Evolutionary conservation across 2,113 vertebrate genomes (phyloP).

Genomic region (Myodes glareolus): DNA sequence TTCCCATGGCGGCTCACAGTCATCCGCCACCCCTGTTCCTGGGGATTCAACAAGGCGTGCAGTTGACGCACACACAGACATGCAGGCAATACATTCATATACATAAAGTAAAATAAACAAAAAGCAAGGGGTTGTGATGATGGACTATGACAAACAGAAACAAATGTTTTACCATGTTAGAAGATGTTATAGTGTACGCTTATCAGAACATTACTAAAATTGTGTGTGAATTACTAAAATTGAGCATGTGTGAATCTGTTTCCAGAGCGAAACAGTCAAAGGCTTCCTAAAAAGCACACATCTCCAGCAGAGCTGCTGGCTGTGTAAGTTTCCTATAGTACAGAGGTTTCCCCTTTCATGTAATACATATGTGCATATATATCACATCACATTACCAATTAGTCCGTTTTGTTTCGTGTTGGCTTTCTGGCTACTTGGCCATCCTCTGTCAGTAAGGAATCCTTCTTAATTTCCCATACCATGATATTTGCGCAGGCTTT

Average conservation of each 20-base stretch:
- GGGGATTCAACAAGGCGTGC: not conserved
- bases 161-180: not conserved
- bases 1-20: no score
- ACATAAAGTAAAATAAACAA: not conserved
- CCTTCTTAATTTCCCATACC: constrained; percentile 33
- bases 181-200: not conserved
- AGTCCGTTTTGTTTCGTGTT: not conserved
- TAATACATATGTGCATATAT: not conserved
- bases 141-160: not conserved
- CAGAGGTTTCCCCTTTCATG: constrained; percentile 1
- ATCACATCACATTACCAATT: not conserved
- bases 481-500: constrained; percentile 8
- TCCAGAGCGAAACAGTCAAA: constrained; percentile 6
- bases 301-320: not conserved
- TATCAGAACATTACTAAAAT: not conserved
- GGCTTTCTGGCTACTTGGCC: not conserved
- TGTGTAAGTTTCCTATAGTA: not conserved
- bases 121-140: not conserved
- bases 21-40: not conserved
- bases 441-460: not conserved
- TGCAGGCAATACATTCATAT: no score
- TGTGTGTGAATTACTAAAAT: not conserved
- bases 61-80: not conserved
- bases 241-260: not conserved
- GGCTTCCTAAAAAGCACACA: not conserved